phyloP scores from a whole-genome alignment of 2,797 vertebrate species.

The Oceanodroma leucorhoa region DNA sequence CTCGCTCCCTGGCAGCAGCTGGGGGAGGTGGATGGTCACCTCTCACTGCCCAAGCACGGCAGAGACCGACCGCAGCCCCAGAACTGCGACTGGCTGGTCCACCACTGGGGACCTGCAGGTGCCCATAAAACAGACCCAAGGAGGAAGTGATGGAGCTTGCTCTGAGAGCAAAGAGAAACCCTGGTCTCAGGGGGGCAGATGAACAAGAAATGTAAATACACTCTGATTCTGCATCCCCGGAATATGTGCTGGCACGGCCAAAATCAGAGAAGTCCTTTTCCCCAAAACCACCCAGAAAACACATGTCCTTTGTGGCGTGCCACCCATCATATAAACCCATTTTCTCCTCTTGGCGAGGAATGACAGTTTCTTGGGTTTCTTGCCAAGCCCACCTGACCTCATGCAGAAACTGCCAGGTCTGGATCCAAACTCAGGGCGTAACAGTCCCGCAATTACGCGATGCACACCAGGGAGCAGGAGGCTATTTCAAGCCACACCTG shows the following conservation, averaged over 20 bases:
- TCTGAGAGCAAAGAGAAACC: background rate
- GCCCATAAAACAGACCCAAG: fast-evolving
- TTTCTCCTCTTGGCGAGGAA: background rate
- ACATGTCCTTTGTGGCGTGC: fast-evolving
- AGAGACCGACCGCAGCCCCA: fast-evolving
- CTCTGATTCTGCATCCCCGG: background rate
- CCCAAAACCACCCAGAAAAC: background rate
- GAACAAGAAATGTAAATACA: background rate
- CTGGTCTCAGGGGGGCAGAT: background rate
- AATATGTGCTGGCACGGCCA: background rate
- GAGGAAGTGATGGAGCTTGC: background rate
- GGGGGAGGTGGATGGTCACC: background rate
- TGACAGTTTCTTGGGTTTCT: background rate
- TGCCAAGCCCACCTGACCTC: background rate
- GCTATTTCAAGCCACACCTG: background rate
- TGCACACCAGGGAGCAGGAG: background rate
- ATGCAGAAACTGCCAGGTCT: background rate
- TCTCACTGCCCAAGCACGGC: background rate
- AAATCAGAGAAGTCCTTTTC: background rate
- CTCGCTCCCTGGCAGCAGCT: background rate
- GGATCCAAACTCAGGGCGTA: background rate
- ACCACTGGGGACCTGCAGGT: background rate
- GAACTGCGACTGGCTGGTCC: no score
- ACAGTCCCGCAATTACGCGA: background rate
- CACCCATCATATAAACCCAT: background rate